Conservation (phyloP, 2,888 invertebrate species). For the Smittia sp. region DNA sequence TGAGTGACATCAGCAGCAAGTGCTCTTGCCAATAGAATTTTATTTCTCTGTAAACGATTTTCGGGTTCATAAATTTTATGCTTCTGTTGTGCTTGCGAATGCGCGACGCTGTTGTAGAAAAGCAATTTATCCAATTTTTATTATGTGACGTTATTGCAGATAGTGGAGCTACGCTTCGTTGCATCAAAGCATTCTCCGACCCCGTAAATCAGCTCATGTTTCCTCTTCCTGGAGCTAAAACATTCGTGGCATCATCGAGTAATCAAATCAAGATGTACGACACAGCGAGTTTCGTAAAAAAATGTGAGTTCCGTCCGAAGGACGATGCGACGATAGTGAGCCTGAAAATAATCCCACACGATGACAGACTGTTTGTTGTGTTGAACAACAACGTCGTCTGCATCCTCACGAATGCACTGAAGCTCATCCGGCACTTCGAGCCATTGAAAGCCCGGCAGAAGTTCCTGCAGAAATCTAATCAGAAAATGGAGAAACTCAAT, state of each 20-base stretch:
- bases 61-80: too few relatives aligned
- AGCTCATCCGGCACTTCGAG: constrained; percentile 26
- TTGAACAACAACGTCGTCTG: constrained; percentile 9
- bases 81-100: background rate
- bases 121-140: background rate
- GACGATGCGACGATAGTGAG: constrained; percentile 13
- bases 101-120: background rate
- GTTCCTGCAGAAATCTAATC: constrained; percentile 10
- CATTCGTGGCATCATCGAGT: constrained; percentile 25
- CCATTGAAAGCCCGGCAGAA: constrained; percentile 22
- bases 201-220: constrained; percentile 31
- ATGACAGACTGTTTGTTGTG: constrained; percentile 14
- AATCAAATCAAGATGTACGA: constrained; percentile 35
- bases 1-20: too few relatives aligned
- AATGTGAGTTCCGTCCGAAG: background rate
- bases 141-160: background rate
- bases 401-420: constrained; percentile 4
- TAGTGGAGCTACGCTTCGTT: constrained; percentile 13
- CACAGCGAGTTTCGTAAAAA: constrained; percentile 18
- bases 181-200: constrained; percentile 26
- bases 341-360: constrained; percentile 2
- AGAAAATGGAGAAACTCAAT: constrained; percentile 26
- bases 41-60: background rate
- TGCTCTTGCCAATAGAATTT: background rate
- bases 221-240: background rate